phyloP scores from a whole-genome alignment of 2,888 invertebrate genomes.

The Chromoteleia sp. region DNA sequence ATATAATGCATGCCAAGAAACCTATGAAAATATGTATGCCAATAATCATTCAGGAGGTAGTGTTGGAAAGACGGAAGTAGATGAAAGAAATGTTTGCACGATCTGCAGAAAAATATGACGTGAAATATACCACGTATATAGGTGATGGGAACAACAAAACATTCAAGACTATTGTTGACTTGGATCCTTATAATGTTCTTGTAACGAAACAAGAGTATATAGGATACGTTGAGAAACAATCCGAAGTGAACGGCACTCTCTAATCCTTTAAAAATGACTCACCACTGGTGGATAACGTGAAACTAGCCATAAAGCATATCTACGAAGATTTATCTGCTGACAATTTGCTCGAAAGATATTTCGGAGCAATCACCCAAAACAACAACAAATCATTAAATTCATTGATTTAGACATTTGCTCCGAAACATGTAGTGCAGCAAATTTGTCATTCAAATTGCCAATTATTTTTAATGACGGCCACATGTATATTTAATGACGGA shows the following conservation, averaged over 20 bases:
- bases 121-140: slow-evolving; percentile 69
- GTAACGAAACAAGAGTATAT: no score
- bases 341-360: slow-evolving; percentile 52
- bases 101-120: slow-evolving; percentile 61
- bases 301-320: slow-evolving; percentile 56
- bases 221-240: no score
- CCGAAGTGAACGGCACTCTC: slow-evolving; percentile 21
- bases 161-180: no score
- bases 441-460: no score
- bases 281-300: slow-evolving; percentile 38
- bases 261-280: slow-evolving; percentile 44
- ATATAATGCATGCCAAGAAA: not conserved
- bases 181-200: no score
- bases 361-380: slow-evolving; percentile 67
- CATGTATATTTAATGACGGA: slow-evolving; percentile 15
- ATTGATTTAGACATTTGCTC: slow-evolving; percentile 67
- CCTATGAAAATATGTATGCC: slow-evolving; percentile 2
- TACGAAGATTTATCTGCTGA: slow-evolving; percentile 67
- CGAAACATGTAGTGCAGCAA: no score
- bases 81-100: slow-evolving; percentile 65
- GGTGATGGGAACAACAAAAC: slow-evolving; percentile 69
- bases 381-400: slow-evolving; percentile 68
- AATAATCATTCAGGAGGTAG: not conserved
- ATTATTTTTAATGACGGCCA: slow-evolving; percentile 19
- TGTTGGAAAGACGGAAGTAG: slow-evolving; percentile 64